Evolutionary conservation across 2,113 vertebrate genomes (phyloP).

Genomic region (Nicator chloris): DNA sequence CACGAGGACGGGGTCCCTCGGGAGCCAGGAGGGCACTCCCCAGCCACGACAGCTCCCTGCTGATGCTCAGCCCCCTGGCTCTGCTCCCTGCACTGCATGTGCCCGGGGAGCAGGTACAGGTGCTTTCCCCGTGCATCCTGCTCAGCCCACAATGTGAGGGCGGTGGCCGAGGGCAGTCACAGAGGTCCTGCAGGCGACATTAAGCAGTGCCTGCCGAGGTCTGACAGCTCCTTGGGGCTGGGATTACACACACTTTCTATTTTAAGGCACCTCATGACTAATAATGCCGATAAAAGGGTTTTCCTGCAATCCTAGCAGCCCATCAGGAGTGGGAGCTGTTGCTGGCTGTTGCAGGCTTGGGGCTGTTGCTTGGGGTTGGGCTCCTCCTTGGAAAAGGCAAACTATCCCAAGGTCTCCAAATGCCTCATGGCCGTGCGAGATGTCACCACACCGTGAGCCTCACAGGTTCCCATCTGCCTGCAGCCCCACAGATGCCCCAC

Average conservation of each 20-base stretch:
- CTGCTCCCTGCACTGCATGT: accelerated
- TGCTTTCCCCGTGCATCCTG: neutral
- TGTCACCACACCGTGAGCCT: accelerated
- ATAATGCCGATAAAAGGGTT: neutral
- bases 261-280: slow-evolving; percentile 22
- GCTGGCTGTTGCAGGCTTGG: too few relatives aligned
- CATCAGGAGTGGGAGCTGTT: neutral
- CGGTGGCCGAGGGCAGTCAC: neutral
- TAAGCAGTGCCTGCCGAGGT: neutral
- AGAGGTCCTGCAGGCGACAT: neutral
- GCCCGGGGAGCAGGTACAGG: accelerated
- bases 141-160: accelerated
- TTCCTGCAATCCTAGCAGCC: neutral
- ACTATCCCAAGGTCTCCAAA: neutral
- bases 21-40: neutral
- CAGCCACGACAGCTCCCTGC: neutral
- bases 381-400: neutral
- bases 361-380: neutral
- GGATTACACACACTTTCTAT: neutral
- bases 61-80: neutral
- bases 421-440: accelerated
- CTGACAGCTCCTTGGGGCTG: neutral
- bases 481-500: neutral
- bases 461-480: neutral
- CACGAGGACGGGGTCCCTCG: neutral